Base-by-base conservation (phyloP, 2,888 invertebrate genomes). In the Clivina fossor region DNA sequence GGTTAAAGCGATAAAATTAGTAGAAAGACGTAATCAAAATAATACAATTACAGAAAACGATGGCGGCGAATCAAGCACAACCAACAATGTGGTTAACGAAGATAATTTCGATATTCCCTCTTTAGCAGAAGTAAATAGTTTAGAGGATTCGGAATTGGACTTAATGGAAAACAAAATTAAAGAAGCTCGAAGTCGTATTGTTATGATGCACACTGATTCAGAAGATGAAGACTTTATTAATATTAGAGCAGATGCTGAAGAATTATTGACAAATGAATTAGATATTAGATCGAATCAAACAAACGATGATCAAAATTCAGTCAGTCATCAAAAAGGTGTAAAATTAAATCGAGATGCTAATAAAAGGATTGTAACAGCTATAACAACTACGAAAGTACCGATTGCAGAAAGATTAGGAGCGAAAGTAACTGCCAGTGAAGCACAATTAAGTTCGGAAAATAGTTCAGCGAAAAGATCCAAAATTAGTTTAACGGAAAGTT, bases 171-270 rank as follows among this genome's bases (percentile, higher is more conserved):
- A 78, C 60, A 83, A 83, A 71, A 85, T 86, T 47, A 75, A 73
- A 62, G 77, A 71, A 51, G 79, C 80, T 7, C 80, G 79, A 64
- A 77, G 74, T 60, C 74, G 80, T 59, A 67, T 80, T 56, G 78
- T 77, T 4, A 68, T 77, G 55, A 68, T 80, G 33, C 78, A 80
- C 60, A 78, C 78, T 58, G 80, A 80, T 71, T 80, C 80, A 3
- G 82, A 83, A 59, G 82, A 82, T 68, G 84, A 84, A 61, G 85
- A 86, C 68, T 81, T 82, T 66, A 72, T 83, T 26, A 84, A 81
- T 69, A 78, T 85, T 22, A 79, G 82, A 61, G 81, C 82, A 35
- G 85, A 84, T 65, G 82, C 82, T 49, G 59, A 59, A 28, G 50
- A 53, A 48, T 49, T 58, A 13, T 43, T 51, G 18, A 57, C 48